A percentile compares a stretch with the other conserved stretches of the same genome.
These are phyloP conservation scores for Xiphophorus hellerii DNA, from an alignment of 2,113 vertebrate species.

Conservation along the genomic window DNA sequence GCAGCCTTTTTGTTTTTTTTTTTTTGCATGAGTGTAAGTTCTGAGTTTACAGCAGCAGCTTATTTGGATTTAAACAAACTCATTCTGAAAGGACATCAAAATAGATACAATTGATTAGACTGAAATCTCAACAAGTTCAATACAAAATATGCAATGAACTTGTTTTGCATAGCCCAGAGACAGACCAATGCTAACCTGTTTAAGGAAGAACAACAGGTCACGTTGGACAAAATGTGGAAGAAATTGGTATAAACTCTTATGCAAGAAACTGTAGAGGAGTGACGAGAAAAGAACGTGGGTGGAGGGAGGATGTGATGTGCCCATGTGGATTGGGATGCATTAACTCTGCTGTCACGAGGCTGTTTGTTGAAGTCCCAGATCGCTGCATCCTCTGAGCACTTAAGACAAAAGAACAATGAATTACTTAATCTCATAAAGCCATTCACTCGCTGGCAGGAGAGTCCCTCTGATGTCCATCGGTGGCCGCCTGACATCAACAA, in stretches of 20 bases:
- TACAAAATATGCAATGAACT: too few species aligned
- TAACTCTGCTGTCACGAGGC: slow-evolving; percentile 23
- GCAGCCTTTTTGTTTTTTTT: too few species aligned
- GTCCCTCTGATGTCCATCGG: slow-evolving; percentile 27
- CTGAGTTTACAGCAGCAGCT: too few species aligned
- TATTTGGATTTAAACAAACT: too few species aligned
- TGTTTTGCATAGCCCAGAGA: too few species aligned
- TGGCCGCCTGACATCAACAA: slow-evolving; percentile 1
- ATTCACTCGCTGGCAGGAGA: slow-evolving; percentile 22
- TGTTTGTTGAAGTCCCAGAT: slow-evolving; percentile 24
- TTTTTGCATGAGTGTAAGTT: too few species aligned
- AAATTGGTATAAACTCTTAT: neutral
- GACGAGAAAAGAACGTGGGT: neutral
- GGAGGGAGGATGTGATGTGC: neutral
- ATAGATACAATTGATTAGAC: too few species aligned
- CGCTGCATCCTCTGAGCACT: slow-evolving; percentile 16
- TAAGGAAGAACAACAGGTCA: too few species aligned
- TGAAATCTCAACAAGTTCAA: too few species aligned
- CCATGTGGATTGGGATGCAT: slow-evolving; percentile 1
- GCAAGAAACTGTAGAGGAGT: neutral
- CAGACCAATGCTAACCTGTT: too few species aligned
- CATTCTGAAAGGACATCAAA: too few species aligned
- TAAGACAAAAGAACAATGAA: slow-evolving; percentile 48
- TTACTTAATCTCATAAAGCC: slow-evolving; percentile 49
- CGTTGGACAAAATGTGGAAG: neutral